A percentile compares a stretch with the other conserved stretches of the same genome.
Conservation (phyloP, 2,888 invertebrate species). For the Apodemia mormo region DNA sequence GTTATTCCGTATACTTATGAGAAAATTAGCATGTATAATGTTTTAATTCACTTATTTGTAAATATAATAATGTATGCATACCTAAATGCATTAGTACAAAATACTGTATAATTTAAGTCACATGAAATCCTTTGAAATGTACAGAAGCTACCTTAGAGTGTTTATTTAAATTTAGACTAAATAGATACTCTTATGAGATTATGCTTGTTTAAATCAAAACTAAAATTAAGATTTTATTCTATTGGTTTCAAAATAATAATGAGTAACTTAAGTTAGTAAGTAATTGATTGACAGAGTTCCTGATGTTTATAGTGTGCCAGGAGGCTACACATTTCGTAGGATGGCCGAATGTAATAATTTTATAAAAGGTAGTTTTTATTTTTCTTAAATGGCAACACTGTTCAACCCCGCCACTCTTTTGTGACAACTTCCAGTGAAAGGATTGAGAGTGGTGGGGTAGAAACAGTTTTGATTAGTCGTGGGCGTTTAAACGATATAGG, state of each 20-base stretch:
- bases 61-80: constrained; percentile 16
- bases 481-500: no score
- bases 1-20: background rate
- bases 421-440: no score
- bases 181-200: constrained; percentile 14
- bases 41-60: background rate
- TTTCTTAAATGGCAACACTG: no score
- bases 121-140: constrained; percentile 21
- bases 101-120: constrained; percentile 22
- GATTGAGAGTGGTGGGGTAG: no score
- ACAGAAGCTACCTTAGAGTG: background rate
- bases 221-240: constrained; percentile 15
- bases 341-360: constrained; percentile 26
- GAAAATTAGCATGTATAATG: background rate
- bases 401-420: no score
- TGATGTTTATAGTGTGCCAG: constrained; percentile 20
- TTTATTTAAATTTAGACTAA: background rate
- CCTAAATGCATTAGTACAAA: constrained; percentile 24
- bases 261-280: constrained; percentile 21
- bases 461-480: no score
- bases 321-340: constrained; percentile 22
- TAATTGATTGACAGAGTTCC: constrained; percentile 20
- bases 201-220: constrained; percentile 18
- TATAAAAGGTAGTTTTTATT: no score
- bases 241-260: constrained; percentile 20